Evolutionary conservation across 2,888 invertebrate genomes (phyloP), one percentile per base, ranked within the genome.

Genomic region (Philereme transversata): DNA sequence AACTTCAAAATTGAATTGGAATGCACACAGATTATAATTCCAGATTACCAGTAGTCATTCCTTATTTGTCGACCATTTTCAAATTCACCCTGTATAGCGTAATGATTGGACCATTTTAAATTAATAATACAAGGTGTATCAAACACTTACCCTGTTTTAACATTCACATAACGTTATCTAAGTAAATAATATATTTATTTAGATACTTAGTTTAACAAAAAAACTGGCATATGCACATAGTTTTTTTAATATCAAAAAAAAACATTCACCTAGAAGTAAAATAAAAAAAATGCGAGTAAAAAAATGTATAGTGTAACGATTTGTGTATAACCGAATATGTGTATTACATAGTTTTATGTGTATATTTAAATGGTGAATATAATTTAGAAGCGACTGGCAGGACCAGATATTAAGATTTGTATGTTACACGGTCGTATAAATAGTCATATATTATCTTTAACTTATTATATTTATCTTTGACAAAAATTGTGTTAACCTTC

Each of bases 261-360:
- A 47, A 64, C 58, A 60, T 65, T 67, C 60, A 67, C 51, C 54
- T 65, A 55, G 61, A 61, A 51, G 0, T 57, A 50, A 61, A 51
- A 57, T 34, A 41, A 4, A 57, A 62, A 65, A 66, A 67, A 62
- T 51, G 60, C 54, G 57, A 57, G 54, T 52, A 54, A 60, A 64
- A 38, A 61, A 57, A 62, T 57, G 53, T 63, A 52, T 54, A 58
- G 54, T 67, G 44, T 64, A 61, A 62, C 51, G 51, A 54, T 64
- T 56, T 65, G 73, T 86, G 79, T 84, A 78, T 82, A 78, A 76
- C 74, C 73, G 73, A 72, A 76, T 77, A 71, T 72, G 68, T 86
- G 86, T 87, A 85, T 82, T 78, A 83, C 86, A 87, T 88, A 87
- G 82, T 74, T 77, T 77, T 82, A 83, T 79, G 81, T 87, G 81